phyloP scores from a whole-genome alignment of 2,797 vertebrate species.

The Chelon labrosus region DNA sequence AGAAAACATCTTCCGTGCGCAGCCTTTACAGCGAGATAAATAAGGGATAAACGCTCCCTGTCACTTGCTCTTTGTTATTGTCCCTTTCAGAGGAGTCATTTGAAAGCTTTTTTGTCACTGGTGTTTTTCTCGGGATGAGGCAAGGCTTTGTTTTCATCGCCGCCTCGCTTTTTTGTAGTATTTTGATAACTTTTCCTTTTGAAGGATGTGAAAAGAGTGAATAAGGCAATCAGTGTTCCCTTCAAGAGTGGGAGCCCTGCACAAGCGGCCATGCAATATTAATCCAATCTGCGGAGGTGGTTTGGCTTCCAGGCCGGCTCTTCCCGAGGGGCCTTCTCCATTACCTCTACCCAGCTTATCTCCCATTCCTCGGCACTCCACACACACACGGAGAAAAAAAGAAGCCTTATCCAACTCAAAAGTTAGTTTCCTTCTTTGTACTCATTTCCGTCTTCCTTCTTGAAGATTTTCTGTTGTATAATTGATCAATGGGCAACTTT shows the following conservation, averaged over 20 bases:
- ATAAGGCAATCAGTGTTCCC: constrained; percentile 68
- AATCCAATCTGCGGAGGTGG: constrained; percentile 78
- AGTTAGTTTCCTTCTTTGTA: constrained; percentile 37
- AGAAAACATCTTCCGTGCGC: constrained; percentile 30
- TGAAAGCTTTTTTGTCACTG: constrained; percentile 45
- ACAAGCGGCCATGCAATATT: constrained; percentile 76
- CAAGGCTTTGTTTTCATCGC: constrained; percentile 50
- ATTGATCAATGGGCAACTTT: constrained; percentile 65
- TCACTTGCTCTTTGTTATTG: constrained; percentile 45
- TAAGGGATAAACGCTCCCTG: constrained; percentile 43
- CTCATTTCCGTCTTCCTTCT: constrained; percentile 34
- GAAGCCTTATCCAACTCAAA: constrained; percentile 53
- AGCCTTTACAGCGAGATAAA: constrained; percentile 46
- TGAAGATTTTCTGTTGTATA: constrained; percentile 57
- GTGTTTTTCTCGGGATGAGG: constrained; percentile 32
- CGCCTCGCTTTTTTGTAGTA: constrained; percentile 22
- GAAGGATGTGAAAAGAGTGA: constrained; percentile 58
- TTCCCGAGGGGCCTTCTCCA: constrained; percentile 69
- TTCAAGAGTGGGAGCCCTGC: constrained; percentile 44
- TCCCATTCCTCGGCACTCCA: constrained; percentile 54
- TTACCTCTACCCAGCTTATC: constrained; percentile 76
- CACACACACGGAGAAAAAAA: constrained; percentile 21
- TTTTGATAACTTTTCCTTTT: constrained; percentile 53
- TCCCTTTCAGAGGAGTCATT: constrained; percentile 43
- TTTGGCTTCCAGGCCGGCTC: constrained; percentile 66